Conservation (phyloP, 1,140 invertebrate species). For the Pseudomyrmex dendroicus region DNA sequence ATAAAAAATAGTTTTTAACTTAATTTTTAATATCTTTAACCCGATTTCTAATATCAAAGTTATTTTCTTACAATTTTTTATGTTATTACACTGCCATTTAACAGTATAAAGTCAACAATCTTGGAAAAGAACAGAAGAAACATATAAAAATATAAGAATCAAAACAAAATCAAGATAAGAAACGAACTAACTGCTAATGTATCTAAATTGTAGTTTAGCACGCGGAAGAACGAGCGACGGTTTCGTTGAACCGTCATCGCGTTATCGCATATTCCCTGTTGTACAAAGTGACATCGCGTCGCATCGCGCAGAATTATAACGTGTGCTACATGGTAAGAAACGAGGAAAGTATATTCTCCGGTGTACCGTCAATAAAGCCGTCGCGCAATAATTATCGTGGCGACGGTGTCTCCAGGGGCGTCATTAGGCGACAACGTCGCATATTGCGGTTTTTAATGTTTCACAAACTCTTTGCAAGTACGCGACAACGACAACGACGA, state of each 20-base stretch:
- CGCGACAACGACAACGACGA: not conserved
- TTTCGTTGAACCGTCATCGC: conserved; percentile 9
- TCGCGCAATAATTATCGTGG: conserved; percentile 56
- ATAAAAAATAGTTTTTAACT: no score
- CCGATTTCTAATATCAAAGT: no score
- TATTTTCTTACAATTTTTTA: no score
- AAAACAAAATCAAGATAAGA: conserved; percentile 1
- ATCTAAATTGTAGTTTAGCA: conserved; percentile 27
- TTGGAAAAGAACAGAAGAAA: no score
- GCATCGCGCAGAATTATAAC: conserved; percentile 52
- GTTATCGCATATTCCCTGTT: conserved; percentile 53
- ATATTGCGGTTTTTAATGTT: conserved; percentile 56
- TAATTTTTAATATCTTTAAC: no score
- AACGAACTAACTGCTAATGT: not conserved
- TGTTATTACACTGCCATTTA: no score
- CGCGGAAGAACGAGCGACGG: conserved; percentile 23
- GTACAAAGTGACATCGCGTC: conserved; percentile 44
- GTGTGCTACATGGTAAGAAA: conserved; percentile 7
- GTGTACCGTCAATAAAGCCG: conserved; percentile 59
- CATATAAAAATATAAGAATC: not conserved
- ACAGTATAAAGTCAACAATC: no score
- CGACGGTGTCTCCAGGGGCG: conserved; percentile 35
- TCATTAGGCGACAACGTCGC: conserved; percentile 54
- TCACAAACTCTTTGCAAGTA: conserved; percentile 53
- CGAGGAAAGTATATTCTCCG: conserved; percentile 44